Evolutionary conservation across 2,888 invertebrate species (phyloP).

Genomic region (Drosophila eohydei): DNA sequence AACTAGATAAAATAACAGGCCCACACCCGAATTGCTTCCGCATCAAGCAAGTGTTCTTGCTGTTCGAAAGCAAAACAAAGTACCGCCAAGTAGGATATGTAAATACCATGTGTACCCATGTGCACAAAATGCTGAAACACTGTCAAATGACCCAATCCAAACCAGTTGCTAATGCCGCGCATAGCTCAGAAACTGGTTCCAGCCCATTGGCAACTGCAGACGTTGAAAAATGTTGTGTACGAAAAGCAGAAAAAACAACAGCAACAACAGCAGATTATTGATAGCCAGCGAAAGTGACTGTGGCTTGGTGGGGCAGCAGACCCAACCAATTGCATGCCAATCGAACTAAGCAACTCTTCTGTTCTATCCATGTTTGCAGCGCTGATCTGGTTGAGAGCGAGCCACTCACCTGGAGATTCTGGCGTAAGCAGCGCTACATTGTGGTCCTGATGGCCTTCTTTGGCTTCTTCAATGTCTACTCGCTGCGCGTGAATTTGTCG

Average conservation of each 20-base stretch:
- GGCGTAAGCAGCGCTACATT: slow-evolving; percentile 90
- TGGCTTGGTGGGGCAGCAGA: slow-evolving; percentile 18
- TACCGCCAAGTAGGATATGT: background rate
- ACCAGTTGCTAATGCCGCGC: slow-evolving; percentile 54
- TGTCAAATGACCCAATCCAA: slow-evolving; percentile 29
- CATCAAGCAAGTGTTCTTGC: slow-evolving; percentile 12
- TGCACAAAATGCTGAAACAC: slow-evolving; percentile 1
- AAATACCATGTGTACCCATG: background rate
- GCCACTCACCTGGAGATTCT: slow-evolving; percentile 88
- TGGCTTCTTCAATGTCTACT: slow-evolving; percentile 94
- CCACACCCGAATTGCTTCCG: slow-evolving; percentile 17
- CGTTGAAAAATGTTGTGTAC: slow-evolving; percentile 14
- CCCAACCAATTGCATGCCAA: background rate
- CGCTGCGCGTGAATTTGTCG: slow-evolving; percentile 94
- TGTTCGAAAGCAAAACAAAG: background rate
- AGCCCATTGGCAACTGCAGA: slow-evolving; percentile 40
- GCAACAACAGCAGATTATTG: slow-evolving; percentile 15
- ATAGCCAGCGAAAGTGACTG: slow-evolving; percentile 59
- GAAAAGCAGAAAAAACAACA: slow-evolving; percentile 13
- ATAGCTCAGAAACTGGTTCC: slow-evolving; percentile 59
- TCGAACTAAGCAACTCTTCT: background rate
- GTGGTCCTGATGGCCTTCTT: slow-evolving; percentile 92
- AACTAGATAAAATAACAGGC: slow-evolving; percentile 6
- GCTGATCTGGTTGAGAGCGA: slow-evolving; percentile 80
- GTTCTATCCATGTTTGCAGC: slow-evolving; percentile 47